Evolutionary conservation across 2,888 invertebrate genomes (phyloP).

Genomic region (Cancer borealis): DNA sequence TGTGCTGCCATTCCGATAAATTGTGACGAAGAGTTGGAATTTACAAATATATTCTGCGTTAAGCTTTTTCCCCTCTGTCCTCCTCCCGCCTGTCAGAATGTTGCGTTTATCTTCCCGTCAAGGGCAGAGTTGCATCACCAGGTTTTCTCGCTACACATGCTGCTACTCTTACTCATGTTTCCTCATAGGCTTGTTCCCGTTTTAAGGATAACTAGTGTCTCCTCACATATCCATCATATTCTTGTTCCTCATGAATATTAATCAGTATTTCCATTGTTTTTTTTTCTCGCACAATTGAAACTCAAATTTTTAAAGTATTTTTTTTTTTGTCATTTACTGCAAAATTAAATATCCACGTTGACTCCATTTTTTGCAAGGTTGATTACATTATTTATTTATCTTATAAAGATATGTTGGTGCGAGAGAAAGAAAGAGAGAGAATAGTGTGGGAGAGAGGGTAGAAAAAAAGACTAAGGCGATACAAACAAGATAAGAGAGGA

Average conservation of each 20-base stretch:
- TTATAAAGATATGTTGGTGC: neutral
- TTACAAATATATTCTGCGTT: neutral
- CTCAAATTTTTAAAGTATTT: neutral
- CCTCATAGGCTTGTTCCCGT: neutral
- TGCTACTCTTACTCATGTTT: constrained; percentile 1
- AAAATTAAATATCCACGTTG: neutral
- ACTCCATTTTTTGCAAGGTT: neutral
- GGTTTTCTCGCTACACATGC: neutral
- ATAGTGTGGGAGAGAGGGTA: neutral
- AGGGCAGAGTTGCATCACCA: neutral
- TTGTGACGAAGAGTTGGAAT: neutral
- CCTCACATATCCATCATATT: neutral
- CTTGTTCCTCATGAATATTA: neutral
- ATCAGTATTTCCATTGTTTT: neutral
- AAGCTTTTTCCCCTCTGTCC: neutral
- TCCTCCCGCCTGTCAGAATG: neutral
- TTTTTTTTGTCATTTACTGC: neutral
- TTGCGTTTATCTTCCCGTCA: neutral
- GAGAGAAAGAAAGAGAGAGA: constrained; percentile 26
- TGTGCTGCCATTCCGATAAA: neutral
- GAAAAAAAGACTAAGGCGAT: neutral
- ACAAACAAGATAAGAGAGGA: neutral
- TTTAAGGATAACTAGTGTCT: neutral
- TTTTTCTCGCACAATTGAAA: neutral
- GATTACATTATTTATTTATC: neutral